Conservation (phyloP, 2,888 invertebrate species). For the Timandra comae region DNA sequence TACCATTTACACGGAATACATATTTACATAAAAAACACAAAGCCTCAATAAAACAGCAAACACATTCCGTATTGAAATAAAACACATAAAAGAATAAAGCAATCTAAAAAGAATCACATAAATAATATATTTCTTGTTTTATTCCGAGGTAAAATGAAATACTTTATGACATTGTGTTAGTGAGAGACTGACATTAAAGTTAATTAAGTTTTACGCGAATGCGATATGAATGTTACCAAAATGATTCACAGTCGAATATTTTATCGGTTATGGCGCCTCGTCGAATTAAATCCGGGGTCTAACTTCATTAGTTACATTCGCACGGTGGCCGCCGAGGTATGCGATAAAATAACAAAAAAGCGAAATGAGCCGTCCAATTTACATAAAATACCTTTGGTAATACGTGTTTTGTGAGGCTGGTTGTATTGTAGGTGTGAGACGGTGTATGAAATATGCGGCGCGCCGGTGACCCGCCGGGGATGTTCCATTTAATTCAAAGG, state of each 20-base stretch:
- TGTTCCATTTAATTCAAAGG: constrained; percentile 65
- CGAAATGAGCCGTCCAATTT: constrained; percentile 47
- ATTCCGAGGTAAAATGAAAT: too few relatives aligned
- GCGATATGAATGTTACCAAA: constrained; percentile 12
- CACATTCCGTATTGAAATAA: too few relatives aligned
- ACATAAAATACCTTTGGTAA: constrained; percentile 57
- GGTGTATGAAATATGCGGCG: constrained; percentile 51
- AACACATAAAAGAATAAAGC: too few relatives aligned
- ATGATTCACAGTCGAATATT: constrained; percentile 14
- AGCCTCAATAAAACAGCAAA: too few relatives aligned
- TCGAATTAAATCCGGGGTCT: constrained; percentile 17
- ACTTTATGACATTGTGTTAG: background rate
- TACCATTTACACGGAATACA: constrained; percentile 3
- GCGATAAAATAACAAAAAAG: constrained; percentile 37
- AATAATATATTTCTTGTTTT: constrained; percentile 3
- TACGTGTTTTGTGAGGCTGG: constrained; percentile 20
- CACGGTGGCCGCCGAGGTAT: constrained; percentile 38
- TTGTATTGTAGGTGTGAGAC: constrained; percentile 28
- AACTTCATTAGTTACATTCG: constrained; percentile 37
- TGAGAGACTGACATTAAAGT: background rate
- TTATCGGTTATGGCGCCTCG: constrained; percentile 19
- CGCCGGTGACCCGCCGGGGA: constrained; percentile 37
- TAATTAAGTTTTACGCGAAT: constrained; percentile 3
- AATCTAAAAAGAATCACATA: constrained; percentile 4
- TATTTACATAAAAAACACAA: background rate